These are phyloP conservation scores for Corella eumyota DNA, from an alignment of 23 tunicate genomes.

Conservation along the genomic window DNA sequence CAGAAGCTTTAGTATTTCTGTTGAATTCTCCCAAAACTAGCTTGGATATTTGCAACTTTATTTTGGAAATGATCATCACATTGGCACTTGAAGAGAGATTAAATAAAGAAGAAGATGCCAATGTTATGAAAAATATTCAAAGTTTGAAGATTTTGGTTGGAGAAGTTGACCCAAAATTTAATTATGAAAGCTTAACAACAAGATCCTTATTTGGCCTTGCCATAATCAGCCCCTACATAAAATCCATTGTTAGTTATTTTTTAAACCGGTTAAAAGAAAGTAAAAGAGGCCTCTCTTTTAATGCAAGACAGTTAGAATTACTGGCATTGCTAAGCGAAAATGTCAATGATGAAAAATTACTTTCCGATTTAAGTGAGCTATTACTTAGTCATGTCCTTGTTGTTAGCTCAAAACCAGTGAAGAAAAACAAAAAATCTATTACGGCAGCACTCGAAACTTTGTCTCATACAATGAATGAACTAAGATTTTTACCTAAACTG, in stretches of 20 bases:
- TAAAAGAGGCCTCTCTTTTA: slow-evolving; percentile 17
- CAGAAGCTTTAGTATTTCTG: slow-evolving; percentile 8
- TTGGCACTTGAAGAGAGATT: slow-evolving; percentile 6
- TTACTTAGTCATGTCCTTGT: slow-evolving; percentile 37
- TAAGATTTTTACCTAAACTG: slow-evolving; percentile 20
- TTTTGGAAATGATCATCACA: slow-evolving; percentile 22
- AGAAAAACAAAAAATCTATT: slow-evolving; percentile 6
- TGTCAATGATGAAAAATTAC: slow-evolving; percentile 12
- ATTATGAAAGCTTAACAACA: no score
- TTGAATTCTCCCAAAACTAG: slow-evolving; percentile 28
- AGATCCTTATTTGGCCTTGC: no score
- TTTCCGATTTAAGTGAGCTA: slow-evolving; percentile 36
- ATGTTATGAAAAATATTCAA: neutral
- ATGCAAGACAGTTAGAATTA: slow-evolving; percentile 12
- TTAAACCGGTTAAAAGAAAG: slow-evolving; percentile 7
- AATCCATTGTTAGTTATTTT: slow-evolving; percentile 12
- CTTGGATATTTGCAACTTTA: slow-evolving; percentile 19
- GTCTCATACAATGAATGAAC: slow-evolving; percentile 12
- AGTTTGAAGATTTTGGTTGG: no score
- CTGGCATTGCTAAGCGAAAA: slow-evolving; percentile 19
- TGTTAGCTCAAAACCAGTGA: neutral
- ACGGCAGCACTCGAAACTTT: slow-evolving; percentile 27
- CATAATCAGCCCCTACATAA: slow-evolving; percentile 34
- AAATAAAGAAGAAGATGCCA: slow-evolving; percentile 9
- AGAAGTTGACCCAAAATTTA: no score